A percentile compares a stretch with the other conserved stretches of the same genome.
Evolutionary conservation across 2,888 invertebrate genomes (phyloP).

Genomic region (Erpobdella octoculata): DNA sequence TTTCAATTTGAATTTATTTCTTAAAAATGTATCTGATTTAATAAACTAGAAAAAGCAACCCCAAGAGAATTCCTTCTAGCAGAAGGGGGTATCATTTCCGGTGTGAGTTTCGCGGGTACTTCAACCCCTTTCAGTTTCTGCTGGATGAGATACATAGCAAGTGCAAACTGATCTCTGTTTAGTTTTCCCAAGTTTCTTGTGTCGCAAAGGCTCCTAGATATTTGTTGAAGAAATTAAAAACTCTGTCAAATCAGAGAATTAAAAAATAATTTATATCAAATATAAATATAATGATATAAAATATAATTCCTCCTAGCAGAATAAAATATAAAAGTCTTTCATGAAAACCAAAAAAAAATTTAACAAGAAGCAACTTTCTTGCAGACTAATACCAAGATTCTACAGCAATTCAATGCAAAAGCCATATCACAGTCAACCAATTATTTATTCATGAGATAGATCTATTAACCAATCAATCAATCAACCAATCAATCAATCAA

Average conservation of each 20-base stretch:
- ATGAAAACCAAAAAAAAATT: too few relatives aligned
- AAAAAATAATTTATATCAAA: too few relatives aligned
- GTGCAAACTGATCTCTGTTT: constrained; percentile 85
- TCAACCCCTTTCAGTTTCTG: constrained; percentile 72
- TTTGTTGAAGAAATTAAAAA: not conserved
- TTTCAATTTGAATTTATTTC: not conserved
- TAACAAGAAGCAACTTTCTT: too few relatives aligned
- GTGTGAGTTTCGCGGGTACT: constrained; percentile 70
- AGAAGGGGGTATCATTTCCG: constrained; percentile 80
- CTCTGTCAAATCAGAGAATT: not conserved
- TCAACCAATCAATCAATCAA: not conserved
- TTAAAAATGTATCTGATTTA: not conserved
- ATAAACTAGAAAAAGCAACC: constrained; percentile 13
- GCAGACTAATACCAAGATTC: too few relatives aligned
- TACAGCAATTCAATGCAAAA: too few relatives aligned
- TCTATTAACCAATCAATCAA: not conserved
- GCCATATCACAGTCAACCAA: not conserved
- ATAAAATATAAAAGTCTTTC: not conserved
- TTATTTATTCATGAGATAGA: not conserved
- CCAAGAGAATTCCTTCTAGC: constrained; percentile 53
- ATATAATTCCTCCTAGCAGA: not conserved
- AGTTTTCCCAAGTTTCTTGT: constrained; percentile 80
- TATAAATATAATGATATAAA: not conserved
- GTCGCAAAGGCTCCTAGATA: constrained; percentile 78
- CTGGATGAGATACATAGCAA: constrained; percentile 88